Evolutionary conservation across 1,140 invertebrate species (phyloP).

Genomic region (Ladona fulva): DNA sequence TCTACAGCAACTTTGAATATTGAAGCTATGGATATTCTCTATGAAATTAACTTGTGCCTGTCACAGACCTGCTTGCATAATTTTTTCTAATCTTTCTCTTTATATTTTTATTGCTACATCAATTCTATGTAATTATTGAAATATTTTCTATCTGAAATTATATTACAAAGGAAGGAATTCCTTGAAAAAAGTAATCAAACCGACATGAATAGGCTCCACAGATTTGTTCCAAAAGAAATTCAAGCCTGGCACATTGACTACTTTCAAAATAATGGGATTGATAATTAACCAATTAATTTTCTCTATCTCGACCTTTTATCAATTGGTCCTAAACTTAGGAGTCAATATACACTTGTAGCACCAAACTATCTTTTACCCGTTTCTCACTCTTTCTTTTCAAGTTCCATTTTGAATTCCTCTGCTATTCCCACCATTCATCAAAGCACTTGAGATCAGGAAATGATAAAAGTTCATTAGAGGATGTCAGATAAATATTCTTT

Average conservation of each 20-base stretch:
- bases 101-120: not conserved
- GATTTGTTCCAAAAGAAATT: not conserved
- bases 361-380: constrained; percentile 4
- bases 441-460: constrained; percentile 9
- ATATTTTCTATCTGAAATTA: not conserved
- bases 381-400: not conserved
- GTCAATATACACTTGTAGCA: constrained; percentile 9
- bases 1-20: not conserved
- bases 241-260: not conserved
- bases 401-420: not conserved
- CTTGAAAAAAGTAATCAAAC: not conserved
- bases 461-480: not conserved
- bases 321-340: not conserved
- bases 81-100: not conserved
- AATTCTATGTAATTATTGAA: not conserved
- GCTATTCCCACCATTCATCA: not conserved
- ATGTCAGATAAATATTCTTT: not conserved
- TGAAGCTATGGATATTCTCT: not conserved
- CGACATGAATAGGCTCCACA: not conserved
- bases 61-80: not conserved
- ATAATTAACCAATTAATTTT: not conserved
- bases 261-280: not conserved
- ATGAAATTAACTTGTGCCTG: not conserved
- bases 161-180: not conserved
- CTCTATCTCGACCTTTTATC: constrained; percentile 5